Evolutionary conservation across 2,797 vertebrate genomes (phyloP), one percentile per base, ranked within the genome.

Genomic region (Mus caroli): DNA sequence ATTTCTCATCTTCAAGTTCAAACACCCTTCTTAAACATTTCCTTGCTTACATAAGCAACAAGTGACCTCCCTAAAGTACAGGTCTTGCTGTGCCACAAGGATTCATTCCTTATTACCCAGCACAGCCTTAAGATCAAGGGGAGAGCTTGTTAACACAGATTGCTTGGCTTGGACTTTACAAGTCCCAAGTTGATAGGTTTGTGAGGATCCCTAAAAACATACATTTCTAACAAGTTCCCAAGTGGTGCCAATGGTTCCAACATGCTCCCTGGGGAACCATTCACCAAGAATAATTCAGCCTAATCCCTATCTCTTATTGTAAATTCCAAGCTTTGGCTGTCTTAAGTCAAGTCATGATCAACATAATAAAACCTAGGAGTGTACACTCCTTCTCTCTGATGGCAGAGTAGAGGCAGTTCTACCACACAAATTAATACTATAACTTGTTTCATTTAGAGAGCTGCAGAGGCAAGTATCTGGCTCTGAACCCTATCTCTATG

Each of bases 201-300:
- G 14, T 46, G 20, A 46, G 4, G 1, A 4, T 19, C 26, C 52
- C 52, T 56, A 86, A 52, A 52, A 19, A 58, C 37, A 52, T 86
- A 5, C 12, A 80, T 76, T 86, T 93, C 78, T 82, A 80, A 31
- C 75, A 92, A n/a, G 9, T 67, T 78, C 71, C 28, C 31, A 60
- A 31, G 20, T 54, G 17, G 37, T 78, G 6, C 10, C 71, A 40
- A 50, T 88, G 58, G 24, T 52, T 15, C 26, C 34, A 69, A 80
- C 31, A 60, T 1, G 73, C 64, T 78, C 92, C 13, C 24, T 43
- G 34, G 37, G 82, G 73, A 94, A 73, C 2, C 1, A 83, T 54
- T 91, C 90, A 83, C 13, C 50, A 77, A 31, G 64, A 86, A 89
- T 92, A 94, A 56, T 8, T 60, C 7, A 34, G 22, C 26, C 24